Evolutionary conservation across 1,140 invertebrate species (phyloP).

Genomic region (Pentalonia nigronervosa): DNA sequence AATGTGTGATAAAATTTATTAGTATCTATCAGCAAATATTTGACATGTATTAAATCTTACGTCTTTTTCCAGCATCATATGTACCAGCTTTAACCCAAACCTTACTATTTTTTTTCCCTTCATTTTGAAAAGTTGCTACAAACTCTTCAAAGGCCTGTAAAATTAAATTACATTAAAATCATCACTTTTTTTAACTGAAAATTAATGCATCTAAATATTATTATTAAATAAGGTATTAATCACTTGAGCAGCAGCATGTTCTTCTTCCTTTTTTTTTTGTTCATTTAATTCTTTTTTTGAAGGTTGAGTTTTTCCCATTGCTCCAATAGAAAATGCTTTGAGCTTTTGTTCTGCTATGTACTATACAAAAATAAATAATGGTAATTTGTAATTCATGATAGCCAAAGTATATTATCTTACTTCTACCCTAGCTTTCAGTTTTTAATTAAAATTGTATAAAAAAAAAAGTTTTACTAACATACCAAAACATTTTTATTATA

Average conservation of each 20-base stretch:
- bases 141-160: slow-evolving; percentile 92
- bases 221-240: background rate
- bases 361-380: slow-evolving; percentile 63
- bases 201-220: background rate
- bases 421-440: too few relatives aligned
- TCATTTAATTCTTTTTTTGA: slow-evolving; percentile 90
- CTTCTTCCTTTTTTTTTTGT: slow-evolving; percentile 85
- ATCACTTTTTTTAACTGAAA: background rate
- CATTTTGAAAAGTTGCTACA: slow-evolving; percentile 95
- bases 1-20: slow-evolving; percentile 1
- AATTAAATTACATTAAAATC: background rate
- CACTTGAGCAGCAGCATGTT: slow-evolving; percentile 82
- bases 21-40: background rate
- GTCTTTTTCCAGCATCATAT: slow-evolving; percentile 92
- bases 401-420: background rate
- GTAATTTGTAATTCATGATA: background rate
- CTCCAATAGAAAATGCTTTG: slow-evolving; percentile 82
- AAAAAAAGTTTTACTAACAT: too few relatives aligned
- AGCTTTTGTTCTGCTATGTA: slow-evolving; percentile 79
- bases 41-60: slow-evolving; percentile 65
- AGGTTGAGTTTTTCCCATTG: slow-evolving; percentile 80
- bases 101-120: slow-evolving; percentile 78
- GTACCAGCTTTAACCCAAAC: slow-evolving; percentile 97
- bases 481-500: too few relatives aligned
- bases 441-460: too few relatives aligned